These are phyloP conservation scores for Tinea pellionella DNA, from an alignment of 2,888 invertebrate genomes.

Conservation along the genomic window DNA sequence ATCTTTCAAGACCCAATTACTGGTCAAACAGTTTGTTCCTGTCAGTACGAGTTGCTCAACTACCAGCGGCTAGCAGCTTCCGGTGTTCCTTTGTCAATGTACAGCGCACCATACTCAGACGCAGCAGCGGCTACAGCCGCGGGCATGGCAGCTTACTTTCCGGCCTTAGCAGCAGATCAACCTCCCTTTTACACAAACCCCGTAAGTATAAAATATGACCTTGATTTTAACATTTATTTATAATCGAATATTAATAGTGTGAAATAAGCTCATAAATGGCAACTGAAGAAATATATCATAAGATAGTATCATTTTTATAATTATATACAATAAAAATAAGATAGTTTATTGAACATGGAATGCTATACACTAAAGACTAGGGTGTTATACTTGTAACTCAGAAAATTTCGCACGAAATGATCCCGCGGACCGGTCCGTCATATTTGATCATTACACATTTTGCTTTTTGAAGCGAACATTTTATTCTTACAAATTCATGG, in stretches of 20 bases:
- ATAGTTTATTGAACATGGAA: too few relatives aligned
- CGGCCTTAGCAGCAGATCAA: constrained; percentile 86
- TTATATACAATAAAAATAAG: too few relatives aligned
- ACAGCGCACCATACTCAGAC: constrained; percentile 82
- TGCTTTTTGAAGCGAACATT: too few relatives aligned
- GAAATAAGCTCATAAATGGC: too few relatives aligned
- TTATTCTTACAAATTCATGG: too few relatives aligned
- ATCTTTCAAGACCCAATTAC: constrained; percentile 91
- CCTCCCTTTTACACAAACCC: constrained; percentile 87
- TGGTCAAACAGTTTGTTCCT: constrained; percentile 90
- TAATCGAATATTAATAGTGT: too few relatives aligned
- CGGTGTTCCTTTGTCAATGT: constrained; percentile 84
- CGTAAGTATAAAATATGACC: constrained; percentile 72
- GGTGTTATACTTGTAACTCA: not conserved
- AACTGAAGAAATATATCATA: too few relatives aligned
- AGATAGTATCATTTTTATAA: too few relatives aligned
- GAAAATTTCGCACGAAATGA: not conserved
- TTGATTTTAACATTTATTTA: too few relatives aligned
- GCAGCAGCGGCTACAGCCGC: constrained; percentile 75
- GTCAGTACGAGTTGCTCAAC: constrained; percentile 89
- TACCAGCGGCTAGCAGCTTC: constrained; percentile 81
- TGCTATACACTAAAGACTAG: too few relatives aligned
- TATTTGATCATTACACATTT: not conserved
- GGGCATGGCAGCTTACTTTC: constrained; percentile 89
- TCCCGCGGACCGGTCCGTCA: not conserved